Conservation (phyloP, 2,113 vertebrate genomes). For the Eubucco bourcierii region DNA sequence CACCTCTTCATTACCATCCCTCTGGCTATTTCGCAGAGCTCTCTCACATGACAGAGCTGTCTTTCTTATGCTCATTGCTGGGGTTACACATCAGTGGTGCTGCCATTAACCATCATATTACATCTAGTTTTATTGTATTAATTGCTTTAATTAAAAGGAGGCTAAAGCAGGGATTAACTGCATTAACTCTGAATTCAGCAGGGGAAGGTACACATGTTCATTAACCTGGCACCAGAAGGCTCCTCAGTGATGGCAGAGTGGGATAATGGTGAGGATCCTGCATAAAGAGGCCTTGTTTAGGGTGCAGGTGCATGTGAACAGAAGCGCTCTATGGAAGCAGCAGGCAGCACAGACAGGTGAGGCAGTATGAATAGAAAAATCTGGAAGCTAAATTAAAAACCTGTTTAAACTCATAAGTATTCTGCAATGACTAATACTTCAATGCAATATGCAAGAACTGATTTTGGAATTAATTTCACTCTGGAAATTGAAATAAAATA, state of each 20-base stretch:
- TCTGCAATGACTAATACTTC: not conserved
- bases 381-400: not conserved
- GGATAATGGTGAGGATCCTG: not conserved
- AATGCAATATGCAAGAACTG: not conserved
- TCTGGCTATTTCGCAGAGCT: not conserved
- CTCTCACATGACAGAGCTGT: not conserved
- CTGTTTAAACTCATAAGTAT: not conserved
- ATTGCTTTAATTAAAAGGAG: not conserved
- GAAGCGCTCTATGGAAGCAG: not conserved
- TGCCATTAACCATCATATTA: not conserved
- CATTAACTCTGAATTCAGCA: not conserved
- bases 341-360: not conserved
- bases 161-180: not conserved
- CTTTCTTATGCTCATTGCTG: not conserved
- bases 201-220: not conserved
- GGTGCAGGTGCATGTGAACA: not conserved
- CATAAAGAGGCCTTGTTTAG: not conserved
- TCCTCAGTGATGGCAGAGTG: not conserved
- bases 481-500: not conserved
- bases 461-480: not conserved
- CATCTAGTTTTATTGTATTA: not conserved
- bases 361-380: not conserved
- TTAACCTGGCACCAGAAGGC: not conserved
- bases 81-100: not conserved
- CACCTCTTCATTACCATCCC: not conserved